Evolutionary conservation across 1,140 invertebrate genomes (phyloP).

Genomic region (Drosophila baimaii): DNA sequence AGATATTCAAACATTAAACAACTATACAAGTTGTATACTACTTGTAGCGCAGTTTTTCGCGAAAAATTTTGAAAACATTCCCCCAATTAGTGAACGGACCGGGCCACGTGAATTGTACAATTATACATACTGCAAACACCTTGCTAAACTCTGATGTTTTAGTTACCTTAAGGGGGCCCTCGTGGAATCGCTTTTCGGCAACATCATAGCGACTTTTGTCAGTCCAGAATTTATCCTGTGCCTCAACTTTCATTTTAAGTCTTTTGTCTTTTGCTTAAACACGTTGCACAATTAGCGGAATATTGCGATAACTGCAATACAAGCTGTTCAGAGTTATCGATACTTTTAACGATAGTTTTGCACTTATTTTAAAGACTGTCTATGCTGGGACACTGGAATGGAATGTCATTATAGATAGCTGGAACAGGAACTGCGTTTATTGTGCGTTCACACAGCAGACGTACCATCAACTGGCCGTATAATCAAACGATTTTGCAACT

Average conservation of each 20-base stretch:
- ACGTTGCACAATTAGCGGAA: constrained; percentile 24
- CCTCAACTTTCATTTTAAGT: constrained; percentile 46
- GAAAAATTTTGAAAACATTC: constrained; percentile 17
- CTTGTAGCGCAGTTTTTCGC: neutral
- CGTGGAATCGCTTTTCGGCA: constrained; percentile 85
- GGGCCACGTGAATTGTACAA: constrained; percentile 33
- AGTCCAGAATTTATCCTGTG: constrained; percentile 85
- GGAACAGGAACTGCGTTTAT: neutral
- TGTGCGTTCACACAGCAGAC: neutral
- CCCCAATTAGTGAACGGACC: neutral
- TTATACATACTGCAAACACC: constrained; percentile 8
- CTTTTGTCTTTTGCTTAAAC: constrained; percentile 10
- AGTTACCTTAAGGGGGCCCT: constrained; percentile 66
- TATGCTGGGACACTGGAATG: neutral
- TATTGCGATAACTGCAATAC: constrained; percentile 13
- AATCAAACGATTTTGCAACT: neutral
- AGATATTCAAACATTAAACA: neutral
- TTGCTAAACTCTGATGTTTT: neutral
- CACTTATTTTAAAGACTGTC: neutral
- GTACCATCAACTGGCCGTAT: no score
- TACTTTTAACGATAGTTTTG: neutral
- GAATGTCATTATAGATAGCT: neutral
- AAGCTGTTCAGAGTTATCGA: constrained; percentile 5
- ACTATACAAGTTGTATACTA: neutral
- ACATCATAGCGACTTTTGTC: constrained; percentile 86